Evolutionary conservation across 2,113 vertebrate species (phyloP).

Genomic region (Nipponia nippon): DNA sequence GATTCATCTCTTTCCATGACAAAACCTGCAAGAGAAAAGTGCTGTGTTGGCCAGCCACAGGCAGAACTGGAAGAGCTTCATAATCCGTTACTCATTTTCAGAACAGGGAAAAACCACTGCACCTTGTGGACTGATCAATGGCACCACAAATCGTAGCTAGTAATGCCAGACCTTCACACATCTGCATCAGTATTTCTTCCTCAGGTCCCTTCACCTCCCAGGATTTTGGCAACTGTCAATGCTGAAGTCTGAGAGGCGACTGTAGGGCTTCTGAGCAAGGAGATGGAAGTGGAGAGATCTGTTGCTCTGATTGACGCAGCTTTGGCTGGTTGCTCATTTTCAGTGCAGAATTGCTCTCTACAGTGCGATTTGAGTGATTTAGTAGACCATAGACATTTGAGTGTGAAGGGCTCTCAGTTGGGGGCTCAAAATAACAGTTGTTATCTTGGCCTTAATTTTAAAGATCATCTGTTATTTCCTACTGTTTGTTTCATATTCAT

Average conservation of each 20-base stretch:
- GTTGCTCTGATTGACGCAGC: background rate
- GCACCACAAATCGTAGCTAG: fast-evolving
- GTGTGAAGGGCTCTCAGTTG: slow-evolving; percentile 26
- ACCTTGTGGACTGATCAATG: background rate
- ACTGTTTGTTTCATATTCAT: slow-evolving; percentile 27
- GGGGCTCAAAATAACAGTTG: slow-evolving; percentile 38
- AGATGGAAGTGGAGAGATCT: background rate
- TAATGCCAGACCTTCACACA: background rate
- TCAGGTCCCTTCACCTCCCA: background rate
- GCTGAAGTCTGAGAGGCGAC: background rate
- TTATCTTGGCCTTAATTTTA: slow-evolving; percentile 31
- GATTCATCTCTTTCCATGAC: background rate
- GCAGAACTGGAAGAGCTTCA: background rate
- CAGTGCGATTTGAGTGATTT: background rate
- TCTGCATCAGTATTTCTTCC: fast-evolving
- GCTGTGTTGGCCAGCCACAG: background rate
- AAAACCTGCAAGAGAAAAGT: background rate
- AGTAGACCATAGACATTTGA: background rate
- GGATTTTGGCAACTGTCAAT: background rate
- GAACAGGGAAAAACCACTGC: fast-evolving
- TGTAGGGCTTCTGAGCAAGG: background rate
- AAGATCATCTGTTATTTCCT: slow-evolving; percentile 31
- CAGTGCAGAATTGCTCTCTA: background rate
- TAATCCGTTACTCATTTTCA: background rate
- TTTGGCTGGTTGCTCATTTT: slow-evolving; percentile 9